A percentile compares a stretch with the other conserved stretches of the same genome.
phyloP scores from a whole-genome alignment of 2,888 invertebrate species.

The Nemotelus nigrinus region DNA sequence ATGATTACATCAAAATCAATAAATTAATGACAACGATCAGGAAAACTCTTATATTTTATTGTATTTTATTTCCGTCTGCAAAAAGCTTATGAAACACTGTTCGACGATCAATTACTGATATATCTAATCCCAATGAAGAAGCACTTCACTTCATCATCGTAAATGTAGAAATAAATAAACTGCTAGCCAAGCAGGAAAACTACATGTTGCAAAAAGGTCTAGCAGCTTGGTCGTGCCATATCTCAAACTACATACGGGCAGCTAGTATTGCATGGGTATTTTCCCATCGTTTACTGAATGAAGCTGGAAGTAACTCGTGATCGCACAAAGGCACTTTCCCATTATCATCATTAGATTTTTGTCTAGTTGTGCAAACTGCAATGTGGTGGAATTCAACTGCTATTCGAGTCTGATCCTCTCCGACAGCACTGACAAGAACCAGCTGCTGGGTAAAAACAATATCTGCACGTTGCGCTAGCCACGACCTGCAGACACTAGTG shows the following conservation, averaged over 20 bases:
- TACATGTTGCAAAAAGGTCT: conserved; percentile 2
- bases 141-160: no score
- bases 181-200: background rate
- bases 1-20: no score
- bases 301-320: conserved; percentile 30
- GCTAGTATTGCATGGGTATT: conserved; percentile 9
- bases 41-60: no score
- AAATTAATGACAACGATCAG: no score
- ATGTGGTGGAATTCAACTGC: background rate
- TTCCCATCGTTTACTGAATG: conserved; percentile 24
- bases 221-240: background rate
- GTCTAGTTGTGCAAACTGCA: conserved; percentile 23
- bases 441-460: background rate
- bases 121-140: no score
- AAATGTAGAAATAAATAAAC: background rate
- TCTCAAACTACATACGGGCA: no score
- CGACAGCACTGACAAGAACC: background rate
- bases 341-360: conserved; percentile 3
- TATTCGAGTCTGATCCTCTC: no score
- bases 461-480: no score
- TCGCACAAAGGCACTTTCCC: conserved; percentile 35
- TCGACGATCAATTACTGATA: no score
- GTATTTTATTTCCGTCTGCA: no score
- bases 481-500: conserved; percentile 1
- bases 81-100: no score